These are phyloP conservation scores for Synergus japonicus DNA, from an alignment of 2,888 invertebrate genomes.

Conservation along the genomic window DNA sequence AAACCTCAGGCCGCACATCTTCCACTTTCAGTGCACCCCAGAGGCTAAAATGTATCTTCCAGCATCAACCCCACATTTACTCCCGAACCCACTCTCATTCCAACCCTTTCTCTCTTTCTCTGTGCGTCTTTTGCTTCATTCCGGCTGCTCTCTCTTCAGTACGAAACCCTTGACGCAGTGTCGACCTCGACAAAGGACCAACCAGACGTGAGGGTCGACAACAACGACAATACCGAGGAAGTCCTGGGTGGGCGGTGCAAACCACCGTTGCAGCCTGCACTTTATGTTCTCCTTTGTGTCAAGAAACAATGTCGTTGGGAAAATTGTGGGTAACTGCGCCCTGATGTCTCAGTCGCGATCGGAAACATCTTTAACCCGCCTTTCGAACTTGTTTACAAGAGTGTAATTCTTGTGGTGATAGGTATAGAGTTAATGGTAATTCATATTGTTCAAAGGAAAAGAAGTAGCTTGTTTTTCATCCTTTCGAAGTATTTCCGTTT, in stretches of 20 bases:
- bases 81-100: constrained; percentile 16
- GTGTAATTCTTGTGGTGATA: background rate
- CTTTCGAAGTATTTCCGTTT: no score
- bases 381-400: constrained; percentile 1
- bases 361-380: constrained; percentile 13
- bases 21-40: constrained; percentile 49
- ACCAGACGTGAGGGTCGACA: constrained; percentile 31
- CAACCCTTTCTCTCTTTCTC: background rate
- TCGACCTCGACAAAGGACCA: constrained; percentile 46
- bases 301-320: constrained; percentile 47
- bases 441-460: no score
- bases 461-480: no score
- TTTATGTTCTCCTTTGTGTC: constrained; percentile 49
- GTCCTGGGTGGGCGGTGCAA: constrained; percentile 46
- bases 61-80: constrained; percentile 26
- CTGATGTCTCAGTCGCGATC: constrained; percentile 31
- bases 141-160: constrained; percentile 6
- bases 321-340: constrained; percentile 15
- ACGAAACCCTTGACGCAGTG: constrained; percentile 24
- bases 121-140: constrained; percentile 11
- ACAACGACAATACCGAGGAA: constrained; percentile 41
- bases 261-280: constrained; percentile 44
- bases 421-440: no score
- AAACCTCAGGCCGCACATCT: constrained; percentile 52
- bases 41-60: constrained; percentile 51